Evolutionary conservation across 2,888 invertebrate genomes (phyloP).

Genomic region (Lapara coniferarum): DNA sequence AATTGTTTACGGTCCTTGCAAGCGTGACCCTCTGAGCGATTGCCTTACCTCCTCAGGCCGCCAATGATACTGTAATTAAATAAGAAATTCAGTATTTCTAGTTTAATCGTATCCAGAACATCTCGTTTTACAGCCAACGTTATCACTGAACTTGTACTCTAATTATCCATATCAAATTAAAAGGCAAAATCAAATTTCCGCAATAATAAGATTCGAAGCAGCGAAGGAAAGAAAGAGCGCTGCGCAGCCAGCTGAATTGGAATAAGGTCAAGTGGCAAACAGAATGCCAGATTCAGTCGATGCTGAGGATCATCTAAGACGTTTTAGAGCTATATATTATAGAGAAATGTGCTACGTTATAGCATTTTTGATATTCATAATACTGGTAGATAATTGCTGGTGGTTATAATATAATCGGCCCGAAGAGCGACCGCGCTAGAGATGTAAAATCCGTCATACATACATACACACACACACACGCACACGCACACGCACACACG

Average conservation of each 20-base stretch:
- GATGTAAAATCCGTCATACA: too few species aligned
- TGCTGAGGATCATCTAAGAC: not conserved
- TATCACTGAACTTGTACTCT: not conserved
- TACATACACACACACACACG: too few species aligned
- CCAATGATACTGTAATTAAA: too few species aligned
- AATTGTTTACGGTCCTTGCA: too few species aligned
- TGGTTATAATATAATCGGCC: too few species aligned
- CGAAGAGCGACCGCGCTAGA: too few species aligned
- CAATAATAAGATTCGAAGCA: not conserved
- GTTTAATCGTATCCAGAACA: not conserved
- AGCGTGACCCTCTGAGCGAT: too few species aligned
- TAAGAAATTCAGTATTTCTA: too few species aligned
- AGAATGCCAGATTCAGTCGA: slow-evolving; percentile 1
- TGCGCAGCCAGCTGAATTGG: not conserved
- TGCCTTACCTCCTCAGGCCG: too few species aligned
- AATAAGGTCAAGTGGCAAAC: slow-evolving; percentile 6
- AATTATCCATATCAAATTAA: not conserved
- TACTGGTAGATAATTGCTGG: too few species aligned
- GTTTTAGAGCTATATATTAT: not conserved
- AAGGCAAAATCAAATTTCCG: not conserved
- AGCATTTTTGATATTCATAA: too few species aligned
- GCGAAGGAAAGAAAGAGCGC: not conserved
- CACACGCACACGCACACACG: too few species aligned
- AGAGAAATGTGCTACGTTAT: not conserved
- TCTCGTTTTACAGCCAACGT: not conserved